Evolutionary conservation across 2,113 vertebrate species (phyloP).

Genomic region (Cardinalis cardinalis): DNA sequence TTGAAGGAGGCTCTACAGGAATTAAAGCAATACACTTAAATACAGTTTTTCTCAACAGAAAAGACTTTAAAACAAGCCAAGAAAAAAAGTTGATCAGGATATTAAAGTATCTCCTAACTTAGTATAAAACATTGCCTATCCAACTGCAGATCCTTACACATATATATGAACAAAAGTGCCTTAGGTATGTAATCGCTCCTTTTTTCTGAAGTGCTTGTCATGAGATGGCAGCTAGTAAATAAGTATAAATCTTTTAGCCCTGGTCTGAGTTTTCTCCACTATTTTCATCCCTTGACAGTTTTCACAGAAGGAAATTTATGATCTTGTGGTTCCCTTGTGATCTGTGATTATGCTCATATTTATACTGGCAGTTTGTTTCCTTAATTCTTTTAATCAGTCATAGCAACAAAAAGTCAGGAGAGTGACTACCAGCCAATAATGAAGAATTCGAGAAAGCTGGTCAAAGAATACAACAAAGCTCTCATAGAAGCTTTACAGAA

Average conservation of each 20-base stretch:
- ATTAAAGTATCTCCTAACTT: neutral
- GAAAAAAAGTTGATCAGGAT: neutral
- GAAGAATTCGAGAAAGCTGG: slow-evolving; percentile 82
- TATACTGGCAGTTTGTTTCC: slow-evolving; percentile 48
- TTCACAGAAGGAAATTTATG: neutral
- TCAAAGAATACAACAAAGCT: slow-evolving; percentile 86
- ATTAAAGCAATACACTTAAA: neutral
- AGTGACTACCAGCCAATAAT: slow-evolving; percentile 86
- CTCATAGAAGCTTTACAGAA: slow-evolving; percentile 83
- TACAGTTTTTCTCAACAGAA: neutral
- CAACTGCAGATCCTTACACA: neutral
- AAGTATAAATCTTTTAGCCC: neutral
- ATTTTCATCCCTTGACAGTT: neutral
- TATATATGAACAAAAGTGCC: neutral
- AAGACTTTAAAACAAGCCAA: neutral
- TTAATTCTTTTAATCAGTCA: slow-evolving; percentile 83
- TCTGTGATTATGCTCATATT: slow-evolving; percentile 32
- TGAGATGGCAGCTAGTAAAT: neutral
- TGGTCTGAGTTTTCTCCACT: neutral
- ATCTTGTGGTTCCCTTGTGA: slow-evolving; percentile 2
- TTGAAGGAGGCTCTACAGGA: neutral
- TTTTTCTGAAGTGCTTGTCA: neutral
- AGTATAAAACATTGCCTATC: neutral
- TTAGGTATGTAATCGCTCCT: neutral
- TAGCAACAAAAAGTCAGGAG: slow-evolving; percentile 90